phyloP scores from a whole-genome alignment of 2,888 invertebrate species.

The Cephalotes varians region DNA sequence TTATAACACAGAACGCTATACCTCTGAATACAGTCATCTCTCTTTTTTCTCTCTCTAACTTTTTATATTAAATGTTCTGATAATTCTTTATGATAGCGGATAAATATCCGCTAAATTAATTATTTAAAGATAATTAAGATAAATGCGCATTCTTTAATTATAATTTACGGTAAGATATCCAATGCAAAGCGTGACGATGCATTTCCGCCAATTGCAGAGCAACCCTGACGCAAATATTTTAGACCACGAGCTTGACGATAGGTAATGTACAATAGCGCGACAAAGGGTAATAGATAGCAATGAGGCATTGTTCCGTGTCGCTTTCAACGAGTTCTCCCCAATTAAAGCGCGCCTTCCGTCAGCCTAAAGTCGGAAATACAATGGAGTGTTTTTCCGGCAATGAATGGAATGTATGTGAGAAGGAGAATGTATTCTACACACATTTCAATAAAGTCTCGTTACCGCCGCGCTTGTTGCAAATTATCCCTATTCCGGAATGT shows the following conservation, averaged over 20 bases:
- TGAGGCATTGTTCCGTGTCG: constrained; percentile 53
- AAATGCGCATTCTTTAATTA: background rate
- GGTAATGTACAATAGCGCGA: constrained; percentile 45
- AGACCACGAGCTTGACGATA: constrained; percentile 17
- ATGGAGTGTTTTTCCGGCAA: constrained; percentile 14
- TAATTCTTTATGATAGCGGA: background rate
- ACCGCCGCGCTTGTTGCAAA: constrained; percentile 22
- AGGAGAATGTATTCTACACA: constrained; percentile 14
- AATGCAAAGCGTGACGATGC: background rate
- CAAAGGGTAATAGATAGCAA: constrained; percentile 57
- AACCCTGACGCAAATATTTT: constrained; percentile 13
- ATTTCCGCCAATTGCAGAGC: constrained; percentile 20
- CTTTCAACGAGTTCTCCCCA: constrained; percentile 54
- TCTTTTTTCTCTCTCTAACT: background rate
- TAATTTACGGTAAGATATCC: background rate
- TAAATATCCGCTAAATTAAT: no score
- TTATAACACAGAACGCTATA: background rate
- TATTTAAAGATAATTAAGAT: no score
- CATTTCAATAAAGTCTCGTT: constrained; percentile 46
- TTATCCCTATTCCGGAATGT: constrained; percentile 26
- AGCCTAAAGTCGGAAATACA: constrained; percentile 36
- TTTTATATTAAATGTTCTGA: background rate
- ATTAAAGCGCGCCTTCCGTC: constrained; percentile 56
- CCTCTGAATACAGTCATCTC: background rate
- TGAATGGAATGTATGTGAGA: background rate